These are phyloP conservation scores for Apis florea DNA, from an alignment of 1,140 invertebrate genomes.

Conservation along the genomic window DNA sequence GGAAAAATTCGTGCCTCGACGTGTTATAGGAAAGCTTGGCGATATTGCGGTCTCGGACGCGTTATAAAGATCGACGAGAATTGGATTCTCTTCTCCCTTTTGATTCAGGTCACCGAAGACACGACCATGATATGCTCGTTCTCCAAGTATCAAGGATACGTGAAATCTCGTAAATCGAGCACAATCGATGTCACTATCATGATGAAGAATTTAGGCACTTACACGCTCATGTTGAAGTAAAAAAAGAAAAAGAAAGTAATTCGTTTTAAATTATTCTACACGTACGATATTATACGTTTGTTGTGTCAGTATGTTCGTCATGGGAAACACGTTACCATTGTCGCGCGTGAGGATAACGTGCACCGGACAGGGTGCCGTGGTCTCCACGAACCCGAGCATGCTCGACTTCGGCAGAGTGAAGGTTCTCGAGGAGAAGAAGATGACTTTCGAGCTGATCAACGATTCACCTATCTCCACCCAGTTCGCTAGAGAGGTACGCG, in stretches of 20 bases:
- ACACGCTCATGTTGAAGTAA: slow-evolving; percentile 52
- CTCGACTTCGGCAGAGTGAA: slow-evolving; percentile 73
- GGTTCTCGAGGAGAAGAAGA: slow-evolving; percentile 66
- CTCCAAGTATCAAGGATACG: slow-evolving; percentile 62
- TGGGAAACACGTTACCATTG: slow-evolving; percentile 58
- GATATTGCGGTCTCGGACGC: no score
- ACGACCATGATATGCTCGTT: slow-evolving; percentile 62
- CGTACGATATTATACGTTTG: no score
- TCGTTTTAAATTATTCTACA: no score
- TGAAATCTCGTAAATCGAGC: slow-evolving; percentile 64
- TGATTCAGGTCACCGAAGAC: slow-evolving; percentile 50
- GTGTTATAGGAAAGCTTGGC: no score
- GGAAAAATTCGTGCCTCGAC: no score
- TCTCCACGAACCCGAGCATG: slow-evolving; percentile 68
- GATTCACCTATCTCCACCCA: slow-evolving; percentile 78
- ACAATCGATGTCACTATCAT: slow-evolving; percentile 65
- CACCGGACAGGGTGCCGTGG: slow-evolving; percentile 77
- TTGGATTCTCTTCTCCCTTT: no score
- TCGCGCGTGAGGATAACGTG: slow-evolving; percentile 70
- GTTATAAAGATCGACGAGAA: no score
- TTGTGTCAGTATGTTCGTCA: slow-evolving; percentile 62
- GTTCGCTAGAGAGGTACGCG: slow-evolving; percentile 70
- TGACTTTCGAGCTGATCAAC: slow-evolving; percentile 72
- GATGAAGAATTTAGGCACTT: slow-evolving; percentile 60
- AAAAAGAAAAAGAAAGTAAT: neutral